Evolutionary conservation across 2,113 vertebrate genomes (phyloP), one percentile per base, ranked within the genome.

Genomic region (Psophia crepitans): DNA sequence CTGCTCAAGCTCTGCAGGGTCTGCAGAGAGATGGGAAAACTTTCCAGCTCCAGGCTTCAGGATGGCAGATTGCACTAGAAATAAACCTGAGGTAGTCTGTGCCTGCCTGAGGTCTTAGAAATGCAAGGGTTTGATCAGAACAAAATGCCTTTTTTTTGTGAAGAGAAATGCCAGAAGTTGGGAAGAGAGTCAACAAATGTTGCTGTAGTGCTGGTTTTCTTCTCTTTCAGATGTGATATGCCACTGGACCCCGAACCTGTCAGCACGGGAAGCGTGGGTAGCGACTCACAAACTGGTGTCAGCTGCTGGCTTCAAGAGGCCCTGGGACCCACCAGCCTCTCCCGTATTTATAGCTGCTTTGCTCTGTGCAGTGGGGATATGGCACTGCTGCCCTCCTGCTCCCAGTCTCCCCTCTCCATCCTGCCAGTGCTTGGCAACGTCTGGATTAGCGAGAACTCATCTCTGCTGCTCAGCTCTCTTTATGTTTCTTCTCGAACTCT

Each of bases 361-460:
- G 24, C 27, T n/a, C 7, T 18, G 41, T 5, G 54, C 2, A 0
- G 19, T 3, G 57, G 41, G 57, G 56, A 10, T 5, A 58, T 0
- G 87, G 77, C 48, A 23, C 35, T 6, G 10, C 86, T 44, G 10
- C 49, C 49, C 37, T 84, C 56, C 69, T 0, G 4, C 69, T 27
- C 26, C 30, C 0, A 5, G 28, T 30, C 46, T 63, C 7, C 53
- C 24, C 39, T 2, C 3, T 10, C 61, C 63, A 4, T 37, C 37
- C 66, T 22, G 43, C 48, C 14, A 0, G 16, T 0, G 1, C 43
- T 12, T 27, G 14, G 53, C 66, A 44, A 13, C 0, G 4, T 1
- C 22, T 2, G 12, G 6, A 2, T 44, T 3, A 48, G 9, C 0
- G 1, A 14, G 16, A 56, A 3, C 43, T 30, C 74, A 3, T 33